A percentile compares a stretch with the other conserved stretches of the same genome.
phyloP scores from a whole-genome alignment of 2,113 vertebrate species.

The Eudyptes chrysolophus region DNA sequence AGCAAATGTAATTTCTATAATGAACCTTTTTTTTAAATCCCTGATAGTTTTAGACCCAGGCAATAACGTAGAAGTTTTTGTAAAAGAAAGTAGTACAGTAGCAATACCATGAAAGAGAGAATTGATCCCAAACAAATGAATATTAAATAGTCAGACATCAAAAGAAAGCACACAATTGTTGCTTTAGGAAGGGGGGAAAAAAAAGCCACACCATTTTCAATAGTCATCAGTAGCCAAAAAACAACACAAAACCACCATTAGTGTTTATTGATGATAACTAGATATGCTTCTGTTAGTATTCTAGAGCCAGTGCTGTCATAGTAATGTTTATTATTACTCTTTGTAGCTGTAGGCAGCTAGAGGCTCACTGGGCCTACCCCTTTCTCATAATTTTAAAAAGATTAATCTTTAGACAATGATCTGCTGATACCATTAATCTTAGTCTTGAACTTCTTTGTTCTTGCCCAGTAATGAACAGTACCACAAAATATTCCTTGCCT shows the following conservation, averaged over 20 bases:
- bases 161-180: slow-evolving; percentile 37
- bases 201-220: slow-evolving; percentile 48
- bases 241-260: slow-evolving; percentile 46
- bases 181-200: neutral
- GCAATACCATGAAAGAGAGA: slow-evolving; percentile 20
- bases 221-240: slow-evolving; percentile 61
- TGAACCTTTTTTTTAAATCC: slow-evolving; percentile 61
- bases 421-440: slow-evolving; percentile 62
- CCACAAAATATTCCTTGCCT: neutral
- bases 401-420: slow-evolving; percentile 74
- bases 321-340: slow-evolving; percentile 67
- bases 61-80: slow-evolving; percentile 40
- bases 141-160: slow-evolving; percentile 32
- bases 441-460: slow-evolving; percentile 49
- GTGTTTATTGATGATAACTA: slow-evolving; percentile 66
- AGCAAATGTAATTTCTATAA: slow-evolving; percentile 74
- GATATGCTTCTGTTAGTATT: slow-evolving; percentile 61
- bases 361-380: slow-evolving; percentile 56
- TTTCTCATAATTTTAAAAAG: slow-evolving; percentile 67
- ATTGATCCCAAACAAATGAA: slow-evolving; percentile 52
- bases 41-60: slow-evolving; percentile 42
- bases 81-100: slow-evolving; percentile 3
- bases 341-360: slow-evolving; percentile 65
- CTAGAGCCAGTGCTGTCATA: slow-evolving; percentile 17
- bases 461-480: slow-evolving; percentile 28